A percentile compares a stretch with the other conserved stretches of the same genome.
phyloP scores from a whole-genome alignment of 2,888 invertebrate species.

The Tachina grossa region DNA sequence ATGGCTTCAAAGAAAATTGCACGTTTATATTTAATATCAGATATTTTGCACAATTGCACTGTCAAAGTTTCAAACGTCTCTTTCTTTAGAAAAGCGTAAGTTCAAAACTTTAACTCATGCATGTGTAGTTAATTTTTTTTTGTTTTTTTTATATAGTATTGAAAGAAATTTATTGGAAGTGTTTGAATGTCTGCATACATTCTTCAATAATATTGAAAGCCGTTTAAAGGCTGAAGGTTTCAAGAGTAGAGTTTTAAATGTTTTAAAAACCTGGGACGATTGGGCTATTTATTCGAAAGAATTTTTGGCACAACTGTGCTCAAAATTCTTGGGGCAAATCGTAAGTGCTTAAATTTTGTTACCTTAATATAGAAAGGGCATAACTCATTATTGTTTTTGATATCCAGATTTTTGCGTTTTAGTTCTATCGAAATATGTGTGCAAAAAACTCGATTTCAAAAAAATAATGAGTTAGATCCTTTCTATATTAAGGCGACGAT shows the following conservation, averaged over 20 bases:
- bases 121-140: neutral
- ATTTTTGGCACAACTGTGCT: slow-evolving; percentile 93
- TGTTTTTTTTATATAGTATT: slow-evolving; percentile 85
- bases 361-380: too few relatives aligned
- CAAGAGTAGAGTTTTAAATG: slow-evolving; percentile 93
- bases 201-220: slow-evolving; percentile 90
- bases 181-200: slow-evolving; percentile 88
- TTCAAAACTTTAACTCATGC: slow-evolving; percentile 9
- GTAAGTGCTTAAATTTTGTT: slow-evolving; percentile 24
- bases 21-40: slow-evolving; percentile 96
- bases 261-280: slow-evolving; percentile 98
- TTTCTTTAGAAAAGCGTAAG: slow-evolving; percentile 93
- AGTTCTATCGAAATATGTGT: too few relatives aligned
- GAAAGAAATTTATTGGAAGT: slow-evolving; percentile 91
- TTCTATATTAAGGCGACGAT: too few relatives aligned
- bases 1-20: slow-evolving; percentile 94
- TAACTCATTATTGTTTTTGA: too few relatives aligned
- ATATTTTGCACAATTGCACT: slow-evolving; percentile 98
- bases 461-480: too few relatives aligned
- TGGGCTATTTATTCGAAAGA: slow-evolving; percentile 98
- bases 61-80: slow-evolving; percentile 98
- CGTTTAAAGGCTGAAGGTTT: slow-evolving; percentile 98
- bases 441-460: too few relatives aligned
- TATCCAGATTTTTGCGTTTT: too few relatives aligned
- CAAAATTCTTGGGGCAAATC: slow-evolving; percentile 92